Conservation (phyloP, 2,888 invertebrate species). For the Graphium colonna region DNA sequence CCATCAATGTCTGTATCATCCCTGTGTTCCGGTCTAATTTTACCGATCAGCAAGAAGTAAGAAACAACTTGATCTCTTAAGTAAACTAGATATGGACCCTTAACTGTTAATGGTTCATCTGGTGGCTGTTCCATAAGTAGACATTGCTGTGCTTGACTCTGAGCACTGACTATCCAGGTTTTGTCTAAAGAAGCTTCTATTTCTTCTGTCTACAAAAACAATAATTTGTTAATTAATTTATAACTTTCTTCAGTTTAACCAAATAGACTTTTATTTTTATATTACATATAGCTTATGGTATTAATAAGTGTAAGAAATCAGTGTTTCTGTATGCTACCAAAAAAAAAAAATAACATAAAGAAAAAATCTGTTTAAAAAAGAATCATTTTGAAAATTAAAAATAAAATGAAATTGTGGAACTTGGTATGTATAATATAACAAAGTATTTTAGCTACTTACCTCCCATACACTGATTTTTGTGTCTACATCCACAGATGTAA, state of each 20-base stretch:
- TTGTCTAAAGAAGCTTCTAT: slow-evolving; percentile 89
- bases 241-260: too few relatives aligned
- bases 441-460: slow-evolving; percentile 66
- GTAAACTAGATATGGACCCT: slow-evolving; percentile 92
- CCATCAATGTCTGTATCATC: slow-evolving; percentile 83
- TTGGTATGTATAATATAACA: too few relatives aligned
- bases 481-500: slow-evolving; percentile 89
- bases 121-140: slow-evolving; percentile 82
- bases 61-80: slow-evolving; percentile 86
- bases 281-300: too few relatives aligned
- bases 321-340: too few relatives aligned
- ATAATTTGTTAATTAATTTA: too few relatives aligned
- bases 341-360: too few relatives aligned
- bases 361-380: too few relatives aligned
- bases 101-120: slow-evolving; percentile 86
- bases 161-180: slow-evolving; percentile 95
- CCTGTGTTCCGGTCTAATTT: slow-evolving; percentile 68
- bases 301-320: too few relatives aligned
- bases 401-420: too few relatives aligned
- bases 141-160: slow-evolving; percentile 86
- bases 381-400: too few relatives aligned
- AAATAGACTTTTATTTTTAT: too few relatives aligned
- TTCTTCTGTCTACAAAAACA: slow-evolving; percentile 80
- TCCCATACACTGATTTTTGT: slow-evolving; percentile 83
- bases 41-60: slow-evolving; percentile 90